A percentile compares a stretch with the other conserved stretches of the same genome.
These are phyloP conservation scores for Cephus pygmeus DNA, from an alignment of 2,888 invertebrate genomes.

Conservation along the genomic window DNA sequence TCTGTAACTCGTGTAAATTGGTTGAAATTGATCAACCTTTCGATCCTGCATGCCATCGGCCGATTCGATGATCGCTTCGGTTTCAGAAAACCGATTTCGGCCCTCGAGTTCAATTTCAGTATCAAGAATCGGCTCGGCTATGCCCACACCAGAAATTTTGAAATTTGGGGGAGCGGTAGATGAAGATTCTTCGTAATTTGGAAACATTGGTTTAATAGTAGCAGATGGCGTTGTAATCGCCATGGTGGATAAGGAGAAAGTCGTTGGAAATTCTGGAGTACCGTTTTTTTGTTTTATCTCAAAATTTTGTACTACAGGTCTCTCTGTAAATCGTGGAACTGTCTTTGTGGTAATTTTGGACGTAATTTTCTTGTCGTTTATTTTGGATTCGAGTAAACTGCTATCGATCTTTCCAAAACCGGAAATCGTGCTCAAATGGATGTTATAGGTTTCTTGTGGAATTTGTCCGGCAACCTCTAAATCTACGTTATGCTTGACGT, in stretches of 20 bases:
- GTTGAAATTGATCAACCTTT: conserved; percentile 36
- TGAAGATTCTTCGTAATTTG: not conserved
- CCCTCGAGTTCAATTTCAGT: conserved; percentile 53
- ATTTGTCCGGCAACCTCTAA: conserved; percentile 56
- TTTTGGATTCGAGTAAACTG: not conserved
- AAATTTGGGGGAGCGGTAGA: conserved; percentile 18
- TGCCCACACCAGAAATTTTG: conserved; percentile 53
- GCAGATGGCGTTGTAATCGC: not conserved
- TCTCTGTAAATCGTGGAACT: not conserved
- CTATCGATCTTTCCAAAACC: conserved; percentile 9
- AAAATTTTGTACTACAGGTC: not conserved
- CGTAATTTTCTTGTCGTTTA: not conserved
- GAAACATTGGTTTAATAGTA: not conserved
- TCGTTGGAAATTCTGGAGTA: not conserved
- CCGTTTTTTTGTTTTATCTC: not conserved
- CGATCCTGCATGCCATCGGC: conserved; percentile 36
- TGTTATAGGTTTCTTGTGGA: conserved; percentile 53
- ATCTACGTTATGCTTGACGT: conserved; percentile 31
- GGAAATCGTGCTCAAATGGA: conserved; percentile 49
- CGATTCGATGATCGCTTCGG: conserved; percentile 32
- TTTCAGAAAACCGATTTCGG: conserved; percentile 49
- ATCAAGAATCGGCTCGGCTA: conserved; percentile 62
- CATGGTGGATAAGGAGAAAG: not conserved
- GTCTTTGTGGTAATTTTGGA: not conserved
- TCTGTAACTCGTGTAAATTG: conserved; percentile 60